Evolutionary conservation across 2,888 invertebrate genomes (phyloP).

Genomic region (Drosophila fulvimacula): DNA sequence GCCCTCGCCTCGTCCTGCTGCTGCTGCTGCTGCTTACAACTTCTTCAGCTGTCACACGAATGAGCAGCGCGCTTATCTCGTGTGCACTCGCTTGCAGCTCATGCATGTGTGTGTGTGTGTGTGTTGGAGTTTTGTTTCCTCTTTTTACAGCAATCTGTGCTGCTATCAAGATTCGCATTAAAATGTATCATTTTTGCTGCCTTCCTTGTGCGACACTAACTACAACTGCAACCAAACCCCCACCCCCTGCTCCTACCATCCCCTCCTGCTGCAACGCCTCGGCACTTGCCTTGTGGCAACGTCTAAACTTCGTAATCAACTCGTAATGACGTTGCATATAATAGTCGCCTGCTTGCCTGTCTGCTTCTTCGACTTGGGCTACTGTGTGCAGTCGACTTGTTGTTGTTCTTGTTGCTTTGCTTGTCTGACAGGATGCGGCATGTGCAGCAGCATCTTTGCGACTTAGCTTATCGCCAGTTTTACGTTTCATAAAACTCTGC

Average conservation of each 20-base stretch:
- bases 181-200: slow-evolving; percentile 83
- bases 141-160: slow-evolving; percentile 79
- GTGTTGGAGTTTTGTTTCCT: slow-evolving; percentile 78
- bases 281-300: slow-evolving; percentile 51
- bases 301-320: slow-evolving; percentile 77
- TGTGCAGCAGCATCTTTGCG: slow-evolving; percentile 46
- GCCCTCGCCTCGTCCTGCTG: slow-evolving; percentile 22
- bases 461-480: slow-evolving; percentile 78
- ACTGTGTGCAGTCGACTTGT: slow-evolving; percentile 29
- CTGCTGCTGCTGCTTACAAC: slow-evolving; percentile 61
- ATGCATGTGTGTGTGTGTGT: slow-evolving; percentile 35
- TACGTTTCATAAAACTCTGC: slow-evolving; percentile 83
- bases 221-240: slow-evolving; percentile 57
- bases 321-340: slow-evolving; percentile 79
- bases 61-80: slow-evolving; percentile 76
- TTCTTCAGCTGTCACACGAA: slow-evolving; percentile 76
- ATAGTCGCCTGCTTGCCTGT: slow-evolving; percentile 53
- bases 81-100: slow-evolving; percentile 61
- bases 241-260: neutral
- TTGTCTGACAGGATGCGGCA: slow-evolving; percentile 42
- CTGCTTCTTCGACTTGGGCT: slow-evolving; percentile 30
- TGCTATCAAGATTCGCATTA: slow-evolving; percentile 84
- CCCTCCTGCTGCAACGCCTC: neutral
- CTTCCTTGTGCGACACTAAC: slow-evolving; percentile 63
- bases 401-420: slow-evolving; percentile 17